These are phyloP conservation scores for Ellobium chinense DNA, from an alignment of 2,888 invertebrate genomes.

Conservation along the genomic window DNA sequence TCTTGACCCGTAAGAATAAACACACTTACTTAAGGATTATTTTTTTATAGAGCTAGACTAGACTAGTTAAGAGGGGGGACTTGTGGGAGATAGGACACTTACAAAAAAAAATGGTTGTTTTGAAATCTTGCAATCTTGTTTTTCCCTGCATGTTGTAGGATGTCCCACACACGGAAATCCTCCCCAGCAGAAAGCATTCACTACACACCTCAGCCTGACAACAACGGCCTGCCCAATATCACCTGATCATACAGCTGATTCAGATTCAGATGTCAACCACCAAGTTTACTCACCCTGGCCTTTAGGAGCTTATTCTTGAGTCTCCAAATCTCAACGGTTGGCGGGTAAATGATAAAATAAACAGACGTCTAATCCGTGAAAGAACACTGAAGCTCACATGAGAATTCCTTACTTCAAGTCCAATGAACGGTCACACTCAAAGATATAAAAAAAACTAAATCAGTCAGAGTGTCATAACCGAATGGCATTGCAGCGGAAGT, in stretches of 20 bases:
- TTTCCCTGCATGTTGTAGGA: background rate
- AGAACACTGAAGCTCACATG: background rate
- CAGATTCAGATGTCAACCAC: too few relatives aligned
- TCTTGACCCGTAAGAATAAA: too few relatives aligned
- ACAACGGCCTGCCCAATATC: too few relatives aligned
- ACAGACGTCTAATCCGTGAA: constrained; percentile 16
- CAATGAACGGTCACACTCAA: background rate
- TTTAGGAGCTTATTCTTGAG: constrained; percentile 75
- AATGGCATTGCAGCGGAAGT: constrained; percentile 5
- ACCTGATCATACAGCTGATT: too few relatives aligned
- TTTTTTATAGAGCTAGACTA: too few relatives aligned
- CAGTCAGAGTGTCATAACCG: background rate
- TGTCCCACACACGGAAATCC: background rate
- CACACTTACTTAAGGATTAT: too few relatives aligned
- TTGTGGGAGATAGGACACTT: too few relatives aligned
- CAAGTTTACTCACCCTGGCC: constrained; percentile 68
- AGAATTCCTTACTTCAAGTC: too few relatives aligned
- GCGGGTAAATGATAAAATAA: constrained; percentile 17
- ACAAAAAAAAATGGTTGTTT: too few relatives aligned
- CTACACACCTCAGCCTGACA: constrained; percentile 19
- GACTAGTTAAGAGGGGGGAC: too few relatives aligned
- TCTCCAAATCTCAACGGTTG: constrained; percentile 76
- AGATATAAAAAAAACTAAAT: background rate
- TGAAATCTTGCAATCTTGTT: background rate
- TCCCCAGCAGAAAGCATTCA: background rate